phyloP scores from a whole-genome alignment of 2,888 invertebrate genomes.

The Brenthis daphne region DNA sequence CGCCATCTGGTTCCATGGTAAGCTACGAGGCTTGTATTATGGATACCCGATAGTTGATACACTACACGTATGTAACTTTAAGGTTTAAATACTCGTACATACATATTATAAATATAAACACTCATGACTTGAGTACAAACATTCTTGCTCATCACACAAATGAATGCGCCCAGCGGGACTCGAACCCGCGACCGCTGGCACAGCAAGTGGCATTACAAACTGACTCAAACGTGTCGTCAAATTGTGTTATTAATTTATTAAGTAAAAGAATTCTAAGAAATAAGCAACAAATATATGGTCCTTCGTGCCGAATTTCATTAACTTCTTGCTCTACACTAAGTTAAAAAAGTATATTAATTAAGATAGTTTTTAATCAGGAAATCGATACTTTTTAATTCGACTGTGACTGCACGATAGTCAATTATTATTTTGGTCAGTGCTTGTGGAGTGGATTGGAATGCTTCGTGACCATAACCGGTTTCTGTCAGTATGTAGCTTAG shows the following conservation, averaged over 20 bases:
- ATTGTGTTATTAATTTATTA: neutral
- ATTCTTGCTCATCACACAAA: too few species aligned
- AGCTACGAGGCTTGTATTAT: too few species aligned
- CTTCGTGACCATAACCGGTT: conserved; percentile 18
- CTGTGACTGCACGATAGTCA: neutral
- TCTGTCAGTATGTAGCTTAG: conserved; percentile 5
- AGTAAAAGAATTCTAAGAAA: neutral
- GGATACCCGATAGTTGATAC: too few species aligned
- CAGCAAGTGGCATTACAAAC: too few species aligned
- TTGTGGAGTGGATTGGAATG: conserved; percentile 24
- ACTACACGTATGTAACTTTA: too few species aligned
- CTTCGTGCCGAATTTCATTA: neutral
- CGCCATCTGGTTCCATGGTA: too few species aligned
- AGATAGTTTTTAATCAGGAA: neutral
- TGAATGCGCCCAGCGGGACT: too few species aligned
- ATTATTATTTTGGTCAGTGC: conserved; percentile 17
- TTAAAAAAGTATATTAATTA: neutral
- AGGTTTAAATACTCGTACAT: too few species aligned
- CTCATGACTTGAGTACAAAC: too few species aligned
- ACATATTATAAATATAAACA: too few species aligned
- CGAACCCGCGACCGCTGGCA: too few species aligned
- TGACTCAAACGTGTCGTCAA: too few species aligned
- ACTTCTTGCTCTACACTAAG: neutral
- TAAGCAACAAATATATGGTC: neutral
- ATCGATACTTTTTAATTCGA: neutral